phyloP scores from a whole-genome alignment of 2,113 vertebrate genomes.

The Taurulus bubalis region DNA sequence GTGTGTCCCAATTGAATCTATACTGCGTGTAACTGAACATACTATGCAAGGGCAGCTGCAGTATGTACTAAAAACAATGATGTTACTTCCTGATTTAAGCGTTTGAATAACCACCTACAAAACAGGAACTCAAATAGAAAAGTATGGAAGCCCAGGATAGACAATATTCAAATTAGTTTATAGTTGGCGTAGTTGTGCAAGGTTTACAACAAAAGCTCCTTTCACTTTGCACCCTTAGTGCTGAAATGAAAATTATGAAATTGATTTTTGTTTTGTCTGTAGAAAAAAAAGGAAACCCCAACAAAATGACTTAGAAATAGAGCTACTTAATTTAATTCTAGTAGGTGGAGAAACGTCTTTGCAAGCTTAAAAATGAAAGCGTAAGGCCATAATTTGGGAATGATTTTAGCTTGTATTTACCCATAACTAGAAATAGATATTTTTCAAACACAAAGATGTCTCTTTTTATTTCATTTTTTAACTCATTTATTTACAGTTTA shows the following conservation, averaged over 20 bases:
- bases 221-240: not conserved
- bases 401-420: not conserved
- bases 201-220: not conserved
- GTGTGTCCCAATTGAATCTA: not conserved
- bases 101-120: not conserved
- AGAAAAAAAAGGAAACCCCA: no score
- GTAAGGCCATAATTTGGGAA: not conserved
- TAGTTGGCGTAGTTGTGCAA: not conserved
- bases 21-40: not conserved
- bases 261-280: not conserved
- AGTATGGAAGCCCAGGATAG: not conserved
- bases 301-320: no score
- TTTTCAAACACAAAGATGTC: not conserved
- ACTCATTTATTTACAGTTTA: not conserved
- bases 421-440: not conserved
- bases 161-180: not conserved
- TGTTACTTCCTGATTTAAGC: constrained; percentile 16
- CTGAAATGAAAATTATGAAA: not conserved
- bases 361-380: not conserved
- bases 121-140: constrained; percentile 6
- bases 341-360: not conserved
- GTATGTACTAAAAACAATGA: not conserved
- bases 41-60: not conserved
- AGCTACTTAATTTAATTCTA: not conserved
- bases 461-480: not conserved